Base-by-base conservation (phyloP, 2,113 vertebrate genomes). In the Ochotona curzoniae region DNA sequence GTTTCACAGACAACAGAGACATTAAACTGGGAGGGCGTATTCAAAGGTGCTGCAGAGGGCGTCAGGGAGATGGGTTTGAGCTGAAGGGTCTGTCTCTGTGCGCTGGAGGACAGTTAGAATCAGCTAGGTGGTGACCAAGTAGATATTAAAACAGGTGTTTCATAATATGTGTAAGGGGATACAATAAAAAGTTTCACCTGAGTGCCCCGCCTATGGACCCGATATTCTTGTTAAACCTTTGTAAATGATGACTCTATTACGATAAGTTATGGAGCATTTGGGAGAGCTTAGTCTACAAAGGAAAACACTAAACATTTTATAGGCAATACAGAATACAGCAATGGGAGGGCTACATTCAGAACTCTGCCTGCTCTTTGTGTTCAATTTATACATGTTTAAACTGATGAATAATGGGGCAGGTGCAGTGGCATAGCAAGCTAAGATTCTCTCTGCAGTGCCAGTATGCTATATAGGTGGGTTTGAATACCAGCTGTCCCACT, bases 41-140 rank as follows among this genome's bases (percentile, higher is more conserved):
- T 25, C 66, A 47, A 7, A 51, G 35, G 17, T 44, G 57, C 2
- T 9, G 32, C 7, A 25, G 1, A 21, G 30, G 26, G 10, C 5
- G 26, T 44, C 38, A 44, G 23, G 25, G 8, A 26, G n/a, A n/a
- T 66, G 5, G 14, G 15, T 14, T 11, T 70, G 15, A 28, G 15
- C 17, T 25, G 61, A 44, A n/a, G 21, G 12, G 2, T 49, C 8
- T 73, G 6, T 17, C 4, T 6, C 15, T 10, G 21, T 89, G 28
- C 20, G 5, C 8, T 67, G 51, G 47, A 20, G 11, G 35, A 47
- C 4, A 64, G 2, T 81, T 60, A 1, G n/a, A 80, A 7, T 12
- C 2, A 26, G 3, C 8, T 88, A 57, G 26, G 5, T 30, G 6
- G 38, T 13, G n/a, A 30, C 2, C 7, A 47, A 9, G 26, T 0